phyloP scores from a whole-genome alignment of 2,888 invertebrate species.

The Dorcus parallelipipedus region DNA sequence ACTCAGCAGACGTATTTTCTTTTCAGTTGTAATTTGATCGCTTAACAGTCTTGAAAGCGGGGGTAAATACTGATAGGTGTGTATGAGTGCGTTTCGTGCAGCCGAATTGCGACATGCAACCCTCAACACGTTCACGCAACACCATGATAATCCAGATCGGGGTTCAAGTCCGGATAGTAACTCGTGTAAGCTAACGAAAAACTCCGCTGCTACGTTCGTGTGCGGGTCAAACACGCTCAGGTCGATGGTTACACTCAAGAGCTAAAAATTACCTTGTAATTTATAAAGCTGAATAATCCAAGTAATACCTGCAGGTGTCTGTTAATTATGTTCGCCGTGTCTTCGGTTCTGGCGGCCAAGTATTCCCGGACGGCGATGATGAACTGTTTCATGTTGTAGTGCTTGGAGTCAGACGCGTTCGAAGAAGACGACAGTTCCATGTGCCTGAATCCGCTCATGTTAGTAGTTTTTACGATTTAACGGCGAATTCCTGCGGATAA shows the following conservation, averaged over 20 bases:
- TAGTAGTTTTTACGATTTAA: neutral
- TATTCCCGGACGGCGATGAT: slow-evolving; percentile 55
- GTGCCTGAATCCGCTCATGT: neutral
- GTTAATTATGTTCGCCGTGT: slow-evolving; percentile 53
- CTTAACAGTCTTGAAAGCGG: slow-evolving; percentile 60
- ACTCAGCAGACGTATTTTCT: slow-evolving; percentile 60
- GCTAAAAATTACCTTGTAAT: slow-evolving; percentile 43
- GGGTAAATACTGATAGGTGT: slow-evolving; percentile 69
- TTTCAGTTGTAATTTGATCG: slow-evolving; percentile 60
- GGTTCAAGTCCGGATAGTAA: slow-evolving; percentile 58
- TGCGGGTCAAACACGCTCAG: slow-evolving; percentile 65
- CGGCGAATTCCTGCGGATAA: too few relatives aligned
- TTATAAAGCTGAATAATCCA: neutral
- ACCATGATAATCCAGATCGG: slow-evolving; percentile 61
- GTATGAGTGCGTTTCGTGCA: slow-evolving; percentile 61
- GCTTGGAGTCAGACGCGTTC: slow-evolving; percentile 19
- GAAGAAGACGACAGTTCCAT: neutral
- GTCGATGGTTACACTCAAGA: slow-evolving; percentile 62
- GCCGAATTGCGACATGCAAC: slow-evolving; percentile 61
- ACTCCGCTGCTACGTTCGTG: slow-evolving; percentile 60
- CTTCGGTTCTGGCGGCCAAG: slow-evolving; percentile 54
- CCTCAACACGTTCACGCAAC: slow-evolving; percentile 62
- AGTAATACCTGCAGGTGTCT: slow-evolving; percentile 46
- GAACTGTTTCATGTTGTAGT: slow-evolving; percentile 52
- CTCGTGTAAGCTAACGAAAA: slow-evolving; percentile 65